Conservation (phyloP, 1,140 invertebrate genomes). For the Drosophila leontia region DNA sequence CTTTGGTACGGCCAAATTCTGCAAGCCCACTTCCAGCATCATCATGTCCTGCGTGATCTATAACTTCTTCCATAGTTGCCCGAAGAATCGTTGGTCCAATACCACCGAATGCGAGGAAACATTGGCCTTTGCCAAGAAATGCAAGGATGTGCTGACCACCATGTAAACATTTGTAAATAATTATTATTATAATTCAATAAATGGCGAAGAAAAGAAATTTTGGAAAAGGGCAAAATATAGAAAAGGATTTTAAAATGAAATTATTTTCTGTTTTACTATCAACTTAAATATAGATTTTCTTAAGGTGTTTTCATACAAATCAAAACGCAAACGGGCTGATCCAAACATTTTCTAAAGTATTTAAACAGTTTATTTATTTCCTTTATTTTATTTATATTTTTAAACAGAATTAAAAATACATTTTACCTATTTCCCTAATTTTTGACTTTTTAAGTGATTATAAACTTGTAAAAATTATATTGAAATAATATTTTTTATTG, state of each 20-base stretch:
- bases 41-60: constrained; percentile 68
- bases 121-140: constrained; percentile 60
- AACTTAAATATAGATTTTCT: not conserved
- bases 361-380: not conserved
- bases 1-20: constrained; percentile 33
- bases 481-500: not conserved
- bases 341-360: too few species aligned
- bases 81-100: constrained; percentile 65
- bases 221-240: too few species aligned
- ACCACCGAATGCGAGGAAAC: constrained; percentile 62
- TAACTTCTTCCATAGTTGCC: constrained; percentile 70
- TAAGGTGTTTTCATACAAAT: not conserved
- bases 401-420: not conserved
- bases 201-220: not conserved
- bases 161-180: constrained; percentile 47
- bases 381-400: too few species aligned
- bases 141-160: constrained; percentile 69
- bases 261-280: not conserved
- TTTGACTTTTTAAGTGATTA: rapidly evolving
- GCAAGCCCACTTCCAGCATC: constrained; percentile 58
- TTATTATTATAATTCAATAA: not conserved
- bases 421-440: too few species aligned
- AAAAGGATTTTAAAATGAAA: not conserved
- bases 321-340: rapidly evolving
- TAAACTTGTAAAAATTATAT: too few species aligned